Evolutionary conservation across 1,140 invertebrate genomes (phyloP).

Genomic region (Agrilus planipennis): DNA sequence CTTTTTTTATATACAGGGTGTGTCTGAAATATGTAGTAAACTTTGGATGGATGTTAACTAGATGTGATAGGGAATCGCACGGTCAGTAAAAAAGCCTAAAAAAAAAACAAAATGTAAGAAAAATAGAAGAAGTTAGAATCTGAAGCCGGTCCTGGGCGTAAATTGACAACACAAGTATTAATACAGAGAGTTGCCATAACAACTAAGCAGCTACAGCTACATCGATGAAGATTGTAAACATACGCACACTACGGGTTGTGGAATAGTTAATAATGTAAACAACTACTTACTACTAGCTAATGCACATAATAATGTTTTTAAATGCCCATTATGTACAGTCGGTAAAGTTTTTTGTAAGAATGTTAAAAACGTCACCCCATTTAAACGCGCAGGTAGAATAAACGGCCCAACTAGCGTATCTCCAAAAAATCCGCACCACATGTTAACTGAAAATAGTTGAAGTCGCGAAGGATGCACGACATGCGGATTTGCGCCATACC

Average conservation of each 20-base stretch:
- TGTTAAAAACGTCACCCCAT: constrained; percentile 2
- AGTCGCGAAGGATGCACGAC: no score
- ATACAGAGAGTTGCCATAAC: not conserved
- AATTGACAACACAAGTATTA: no score
- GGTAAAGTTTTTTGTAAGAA: not conserved
- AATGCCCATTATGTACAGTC: not conserved
- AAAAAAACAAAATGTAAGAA: no score
- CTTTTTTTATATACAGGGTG: not conserved
- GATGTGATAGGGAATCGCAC: no score
- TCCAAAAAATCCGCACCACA: constrained; percentile 4
- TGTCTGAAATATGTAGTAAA: not conserved
- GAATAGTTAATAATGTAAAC: constrained; percentile 7
- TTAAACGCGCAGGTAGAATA: no score
- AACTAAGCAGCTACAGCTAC: constrained; percentile 4
- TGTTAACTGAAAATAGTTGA: no score
- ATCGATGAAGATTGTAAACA: constrained; percentile 3
- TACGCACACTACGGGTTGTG: not conserved
- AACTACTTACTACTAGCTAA: not conserved
- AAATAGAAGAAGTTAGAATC: not conserved
- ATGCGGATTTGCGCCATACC: no score
- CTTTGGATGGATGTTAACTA: not conserved
- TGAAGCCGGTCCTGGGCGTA: not conserved
- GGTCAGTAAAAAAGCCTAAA: no score
- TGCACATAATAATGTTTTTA: not conserved
- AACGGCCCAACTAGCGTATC: not conserved